Evolutionary conservation across 2,113 vertebrate species (phyloP), one percentile per base, ranked within the genome.

Genomic region (Notarius lentiginosus): DNA sequence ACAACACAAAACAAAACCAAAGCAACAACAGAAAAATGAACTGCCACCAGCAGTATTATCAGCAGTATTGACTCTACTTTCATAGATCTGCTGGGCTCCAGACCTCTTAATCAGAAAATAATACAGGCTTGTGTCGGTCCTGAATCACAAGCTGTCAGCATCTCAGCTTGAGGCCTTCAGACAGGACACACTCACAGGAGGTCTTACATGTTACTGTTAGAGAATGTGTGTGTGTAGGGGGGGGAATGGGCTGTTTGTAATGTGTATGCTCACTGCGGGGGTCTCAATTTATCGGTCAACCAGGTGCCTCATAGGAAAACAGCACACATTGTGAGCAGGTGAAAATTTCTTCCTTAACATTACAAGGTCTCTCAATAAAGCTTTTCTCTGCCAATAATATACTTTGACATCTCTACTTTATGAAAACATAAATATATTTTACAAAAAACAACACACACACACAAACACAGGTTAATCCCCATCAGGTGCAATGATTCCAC

Each of bases 61-160:
- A 41, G 34, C 34, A 41, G 41, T 41, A 41, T 84, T 84, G 53
- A 41, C 73, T 65, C 60, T 89, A 18, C 51, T 63, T n/a, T 53
- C 65, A 30, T 10, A 89, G 70, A 84, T 70, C 86, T 86, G 81
- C 84, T 72, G 72, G 85, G 60, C 24, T 58, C 79, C 51, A 73
- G 17, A 60, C 49, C 83, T 79, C 83, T 30, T 75, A 89, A 87
- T 87, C 34, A 77, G 72, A 76, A 77, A 66, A 68, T 85, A 81
- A 91, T 85, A 79, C 55, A 49, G 55, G 1, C 66, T 56, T 34
- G 73, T 89, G 89, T 87, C 77, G 34, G 58, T 55, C 75, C 82
- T 87, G 66, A 91, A 91, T 88, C 87, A 86, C 75, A 66, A 58
- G 60, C 79, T 65, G n/a, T 84, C 66, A 68, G 82, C 58, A 68